Conservation (phyloP, 1,140 invertebrate species). For the Drosophila equinoxialis region DNA sequence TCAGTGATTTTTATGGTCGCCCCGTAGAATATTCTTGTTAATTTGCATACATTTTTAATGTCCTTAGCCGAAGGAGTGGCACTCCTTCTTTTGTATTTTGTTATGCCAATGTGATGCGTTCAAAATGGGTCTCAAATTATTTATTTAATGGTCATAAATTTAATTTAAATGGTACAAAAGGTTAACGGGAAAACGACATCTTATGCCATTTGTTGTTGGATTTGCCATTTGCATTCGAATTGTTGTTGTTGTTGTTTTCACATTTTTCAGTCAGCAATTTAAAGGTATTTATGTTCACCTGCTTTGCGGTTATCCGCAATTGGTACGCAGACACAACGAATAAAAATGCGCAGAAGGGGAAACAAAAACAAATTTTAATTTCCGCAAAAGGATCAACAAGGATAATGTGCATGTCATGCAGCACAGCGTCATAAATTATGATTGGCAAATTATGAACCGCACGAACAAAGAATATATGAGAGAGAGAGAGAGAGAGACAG, state of each 20-base stretch:
- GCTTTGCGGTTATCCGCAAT: constrained; percentile 9
- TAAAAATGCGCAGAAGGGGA: background rate
- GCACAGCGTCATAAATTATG: constrained; percentile 20
- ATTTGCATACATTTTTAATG: too few relatives aligned
- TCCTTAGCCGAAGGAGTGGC: too few relatives aligned
- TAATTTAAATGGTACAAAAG: background rate
- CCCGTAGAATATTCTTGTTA: too few relatives aligned
- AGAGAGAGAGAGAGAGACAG: background rate
- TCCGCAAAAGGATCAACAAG: constrained; percentile 20
- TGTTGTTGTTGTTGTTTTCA: background rate
- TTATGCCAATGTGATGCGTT: too few relatives aligned
- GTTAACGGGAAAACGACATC: background rate
- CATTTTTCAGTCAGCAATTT: background rate
- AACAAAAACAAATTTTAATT: constrained; percentile 15
- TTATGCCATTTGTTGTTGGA: constrained; percentile 5
- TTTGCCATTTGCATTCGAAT: background rate
- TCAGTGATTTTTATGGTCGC: too few relatives aligned
- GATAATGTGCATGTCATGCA: constrained; percentile 20
- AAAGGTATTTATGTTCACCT: constrained; percentile 11
- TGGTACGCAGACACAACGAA: constrained; percentile 1
- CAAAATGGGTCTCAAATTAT: background rate
- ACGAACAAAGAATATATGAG: background rate
- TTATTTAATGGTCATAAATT: constrained; percentile 1
- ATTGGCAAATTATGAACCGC: constrained; percentile 23
- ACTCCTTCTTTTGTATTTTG: too few relatives aligned